A percentile compares a stretch with the other conserved stretches of the same genome.
Conservation (phyloP, 2,797 vertebrate genomes). For the Sebastes hubbsi region DNA sequence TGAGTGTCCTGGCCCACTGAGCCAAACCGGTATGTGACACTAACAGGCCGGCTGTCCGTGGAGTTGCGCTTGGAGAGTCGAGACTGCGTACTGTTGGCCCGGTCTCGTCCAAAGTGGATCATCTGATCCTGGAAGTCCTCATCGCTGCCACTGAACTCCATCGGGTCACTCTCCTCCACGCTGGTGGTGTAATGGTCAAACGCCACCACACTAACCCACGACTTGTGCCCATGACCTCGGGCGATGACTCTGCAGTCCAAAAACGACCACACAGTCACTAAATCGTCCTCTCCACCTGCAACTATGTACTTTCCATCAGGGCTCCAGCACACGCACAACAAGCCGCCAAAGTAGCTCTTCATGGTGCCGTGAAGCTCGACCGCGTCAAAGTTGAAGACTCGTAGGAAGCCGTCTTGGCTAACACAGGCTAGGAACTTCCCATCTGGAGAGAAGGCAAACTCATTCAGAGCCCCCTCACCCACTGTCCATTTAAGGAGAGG, state of each 20-base stretch:
- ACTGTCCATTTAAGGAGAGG: conserved; percentile 98
- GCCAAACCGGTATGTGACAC: conserved; percentile 94
- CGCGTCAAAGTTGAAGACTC: conserved; percentile 95
- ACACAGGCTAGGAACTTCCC: conserved; percentile 96
- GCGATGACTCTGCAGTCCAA: conserved; percentile 95
- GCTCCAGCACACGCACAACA: conserved; percentile 97
- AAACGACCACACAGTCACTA: conserved; percentile 98
- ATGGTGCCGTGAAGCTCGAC: conserved; percentile 98
- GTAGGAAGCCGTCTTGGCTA: conserved; percentile 96
- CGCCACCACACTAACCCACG: conserved; percentile 96
- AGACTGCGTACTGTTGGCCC: conserved; percentile 94
- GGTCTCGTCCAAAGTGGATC: conserved; percentile 88
- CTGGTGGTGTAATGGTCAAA: conserved; percentile 98
- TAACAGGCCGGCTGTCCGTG: conserved; percentile 94
- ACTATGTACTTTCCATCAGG: conserved; percentile 97
- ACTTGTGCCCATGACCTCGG: conserved; percentile 94
- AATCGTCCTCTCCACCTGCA: conserved; percentile 95
- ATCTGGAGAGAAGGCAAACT: conserved; percentile 97
- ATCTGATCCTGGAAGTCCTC: conserved; percentile 98
- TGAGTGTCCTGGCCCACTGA: conserved; percentile 98
- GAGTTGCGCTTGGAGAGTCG: conserved; percentile 97
- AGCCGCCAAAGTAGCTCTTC: conserved; percentile 98
- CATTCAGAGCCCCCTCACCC: conserved; percentile 95
- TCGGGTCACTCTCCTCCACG: conserved; percentile 92
- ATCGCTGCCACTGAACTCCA: conserved; percentile 97